Conservation (phyloP, 1,140 invertebrate genomes). For the Trinorchestia longiramus region DNA sequence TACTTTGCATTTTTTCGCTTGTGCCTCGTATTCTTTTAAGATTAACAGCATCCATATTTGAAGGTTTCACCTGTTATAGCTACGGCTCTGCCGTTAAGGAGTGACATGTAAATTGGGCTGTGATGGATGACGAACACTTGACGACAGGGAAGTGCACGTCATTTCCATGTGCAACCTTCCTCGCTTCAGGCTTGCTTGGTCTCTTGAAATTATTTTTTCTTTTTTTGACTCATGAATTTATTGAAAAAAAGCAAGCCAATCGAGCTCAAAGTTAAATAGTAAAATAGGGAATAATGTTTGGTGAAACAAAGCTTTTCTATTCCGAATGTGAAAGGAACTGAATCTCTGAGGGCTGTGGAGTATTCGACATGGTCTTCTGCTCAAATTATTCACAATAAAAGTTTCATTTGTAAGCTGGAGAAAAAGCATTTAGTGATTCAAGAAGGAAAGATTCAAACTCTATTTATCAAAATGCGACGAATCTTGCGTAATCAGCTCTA, state of each 20-base stretch:
- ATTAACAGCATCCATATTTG: conserved; percentile 1
- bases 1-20: background rate
- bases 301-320: background rate
- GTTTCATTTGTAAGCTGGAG: background rate
- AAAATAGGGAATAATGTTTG: background rate
- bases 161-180: conserved; percentile 39
- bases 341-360: background rate
- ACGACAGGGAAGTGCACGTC: conserved; percentile 35
- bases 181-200: background rate
- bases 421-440: background rate
- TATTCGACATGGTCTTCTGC: too few relatives aligned
- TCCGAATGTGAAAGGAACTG: background rate
- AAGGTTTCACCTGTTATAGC: conserved; percentile 27
- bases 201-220: background rate
- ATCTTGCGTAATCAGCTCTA: background rate
- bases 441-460: background rate
- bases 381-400: background rate
- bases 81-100: conserved; percentile 12
- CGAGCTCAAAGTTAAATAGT: background rate
- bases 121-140: conserved; percentile 23
- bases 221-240: background rate
- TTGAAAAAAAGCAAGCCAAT: background rate
- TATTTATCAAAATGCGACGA: background rate
- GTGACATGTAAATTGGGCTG: conserved; percentile 41
- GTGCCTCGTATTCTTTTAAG: background rate